Evolutionary conservation across 2,113 vertebrate genomes (phyloP).

Genomic region (Xiphophorus couchianus): DNA sequence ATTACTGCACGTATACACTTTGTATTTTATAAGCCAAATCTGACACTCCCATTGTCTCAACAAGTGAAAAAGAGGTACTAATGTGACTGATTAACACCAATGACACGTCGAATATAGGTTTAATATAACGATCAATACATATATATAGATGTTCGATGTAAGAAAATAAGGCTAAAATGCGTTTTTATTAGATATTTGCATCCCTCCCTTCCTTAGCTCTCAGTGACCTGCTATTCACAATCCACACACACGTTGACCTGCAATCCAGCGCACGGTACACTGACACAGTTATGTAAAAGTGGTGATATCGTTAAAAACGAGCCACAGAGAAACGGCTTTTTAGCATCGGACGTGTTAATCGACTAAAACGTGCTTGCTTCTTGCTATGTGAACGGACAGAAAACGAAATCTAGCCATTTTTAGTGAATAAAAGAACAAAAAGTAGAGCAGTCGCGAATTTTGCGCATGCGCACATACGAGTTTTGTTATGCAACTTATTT

Average conservation of each 20-base stretch:
- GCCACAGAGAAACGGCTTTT: background rate
- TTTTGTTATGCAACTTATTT: constrained; percentile 71
- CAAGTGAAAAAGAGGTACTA: background rate
- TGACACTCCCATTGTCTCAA: background rate
- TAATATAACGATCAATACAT: background rate
- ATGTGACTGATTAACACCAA: too few species aligned
- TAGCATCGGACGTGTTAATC: rapidly evolving
- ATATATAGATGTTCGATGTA: background rate
- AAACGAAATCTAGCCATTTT: background rate
- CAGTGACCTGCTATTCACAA: constrained; percentile 71
- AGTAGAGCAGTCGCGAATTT: constrained; percentile 29
- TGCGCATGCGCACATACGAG: constrained; percentile 68
- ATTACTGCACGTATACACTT: background rate
- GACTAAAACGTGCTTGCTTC: background rate
- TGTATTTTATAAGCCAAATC: background rate
- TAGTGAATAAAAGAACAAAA: constrained; percentile 30
- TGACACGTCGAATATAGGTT: background rate
- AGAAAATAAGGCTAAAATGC: background rate
- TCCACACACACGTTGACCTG: constrained; percentile 78
- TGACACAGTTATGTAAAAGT: constrained; percentile 83
- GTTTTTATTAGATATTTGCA: constrained; percentile 4
- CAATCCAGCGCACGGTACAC: constrained; percentile 76
- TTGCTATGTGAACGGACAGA: rapidly evolving
- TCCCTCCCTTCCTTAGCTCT: constrained; percentile 39
- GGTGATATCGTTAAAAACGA: background rate